Conservation (phyloP, 2,113 vertebrate species). For the Rhegmatorhina hoffmannsi region DNA sequence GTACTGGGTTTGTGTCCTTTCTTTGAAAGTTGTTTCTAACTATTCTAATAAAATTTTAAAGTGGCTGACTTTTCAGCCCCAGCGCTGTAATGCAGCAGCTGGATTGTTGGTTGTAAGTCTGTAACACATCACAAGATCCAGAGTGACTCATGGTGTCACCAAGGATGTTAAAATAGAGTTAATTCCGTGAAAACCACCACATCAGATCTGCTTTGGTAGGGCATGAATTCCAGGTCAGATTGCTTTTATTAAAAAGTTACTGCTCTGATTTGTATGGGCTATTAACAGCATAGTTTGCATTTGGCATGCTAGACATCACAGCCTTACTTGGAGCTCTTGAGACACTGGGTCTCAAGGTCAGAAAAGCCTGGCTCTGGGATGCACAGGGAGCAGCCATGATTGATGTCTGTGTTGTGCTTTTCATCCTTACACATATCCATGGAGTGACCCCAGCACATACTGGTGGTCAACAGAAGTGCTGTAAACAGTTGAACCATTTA, state of each 20-base stretch:
- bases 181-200: not conserved
- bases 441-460: not conserved
- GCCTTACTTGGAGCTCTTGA: not conserved
- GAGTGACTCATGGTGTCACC: not conserved
- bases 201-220: not conserved
- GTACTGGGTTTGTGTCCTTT: conserved; percentile 26
- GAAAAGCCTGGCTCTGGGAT: not conserved
- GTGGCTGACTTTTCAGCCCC: not conserved
- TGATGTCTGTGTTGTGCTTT: not conserved
- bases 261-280: not conserved
- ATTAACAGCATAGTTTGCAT: not conserved
- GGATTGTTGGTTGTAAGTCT: not conserved
- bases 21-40: not conserved
- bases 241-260: not conserved
- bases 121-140: not conserved
- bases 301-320: not conserved
- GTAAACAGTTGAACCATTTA: not conserved
- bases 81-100: not conserved
- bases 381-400: not conserved
- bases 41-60: not conserved
- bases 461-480: not conserved
- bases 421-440: not conserved
- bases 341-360: not conserved
- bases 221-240: not conserved
- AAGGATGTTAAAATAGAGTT: not conserved